These are phyloP conservation scores for Microcebus ravelobensis DNA, from an alignment of 2,113 vertebrate species.

Conservation along the genomic window DNA sequence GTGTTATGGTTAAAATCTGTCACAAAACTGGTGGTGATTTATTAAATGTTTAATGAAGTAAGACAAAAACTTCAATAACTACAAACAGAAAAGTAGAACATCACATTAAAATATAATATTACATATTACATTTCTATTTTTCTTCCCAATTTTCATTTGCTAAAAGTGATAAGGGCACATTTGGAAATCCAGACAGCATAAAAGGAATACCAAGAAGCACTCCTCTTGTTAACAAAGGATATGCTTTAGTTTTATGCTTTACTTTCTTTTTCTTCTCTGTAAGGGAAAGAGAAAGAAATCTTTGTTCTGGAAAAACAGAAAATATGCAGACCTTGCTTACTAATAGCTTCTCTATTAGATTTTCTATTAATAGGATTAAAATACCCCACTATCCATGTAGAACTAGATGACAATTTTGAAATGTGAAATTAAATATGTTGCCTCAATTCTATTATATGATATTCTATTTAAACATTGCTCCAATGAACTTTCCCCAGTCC, in stretches of 20 bases:
- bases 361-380: constrained; percentile 54
- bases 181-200: constrained; percentile 83
- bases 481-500: neutral
- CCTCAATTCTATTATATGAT: neutral
- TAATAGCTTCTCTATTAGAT: constrained; percentile 26
- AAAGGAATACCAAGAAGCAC: constrained; percentile 73
- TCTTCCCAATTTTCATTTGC: constrained; percentile 82
- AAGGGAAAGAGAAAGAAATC: constrained; percentile 47
- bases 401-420: neutral
- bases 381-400: neutral
- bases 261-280: constrained; percentile 76
- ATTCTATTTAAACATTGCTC: constrained; percentile 33
- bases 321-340: neutral
- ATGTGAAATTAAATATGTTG: constrained; percentile 8
- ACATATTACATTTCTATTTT: constrained; percentile 86
- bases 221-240: constrained; percentile 79
- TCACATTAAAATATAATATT: constrained; percentile 89
- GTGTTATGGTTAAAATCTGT: constrained; percentile 98
- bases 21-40: constrained; percentile 99
- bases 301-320: constrained; percentile 51
- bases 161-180: constrained; percentile 79
- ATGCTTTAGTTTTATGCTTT: constrained; percentile 46
- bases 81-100: constrained; percentile 89
- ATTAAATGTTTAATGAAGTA: constrained; percentile 99
- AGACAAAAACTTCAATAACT: constrained; percentile 97